Percentiles rank a stretch among this genome's conserved stretches.
Conservation (phyloP, 2,888 invertebrate species). For the Mythimna ferrago region DNA sequence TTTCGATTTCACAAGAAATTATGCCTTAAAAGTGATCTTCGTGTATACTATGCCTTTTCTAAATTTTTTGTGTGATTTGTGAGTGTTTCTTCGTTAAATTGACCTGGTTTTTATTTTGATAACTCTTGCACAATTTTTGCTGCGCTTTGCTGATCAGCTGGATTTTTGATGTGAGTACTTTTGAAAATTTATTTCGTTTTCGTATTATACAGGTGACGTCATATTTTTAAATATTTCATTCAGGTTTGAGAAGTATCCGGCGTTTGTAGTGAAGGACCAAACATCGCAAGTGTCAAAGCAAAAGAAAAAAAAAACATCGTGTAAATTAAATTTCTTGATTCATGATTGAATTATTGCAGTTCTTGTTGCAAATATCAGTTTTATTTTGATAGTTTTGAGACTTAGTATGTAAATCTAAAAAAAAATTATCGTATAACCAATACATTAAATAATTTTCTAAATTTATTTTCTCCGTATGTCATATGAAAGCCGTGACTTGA, state of each 20-base stretch:
- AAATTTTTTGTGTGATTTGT: constrained; percentile 62
- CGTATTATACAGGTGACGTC: background rate
- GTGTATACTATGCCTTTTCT: constrained; percentile 63
- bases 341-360: background rate
- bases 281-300: background rate
- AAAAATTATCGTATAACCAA: too few species aligned
- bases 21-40: constrained; percentile 68
- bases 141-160: constrained; percentile 63
- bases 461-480: too few species aligned
- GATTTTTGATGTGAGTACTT: constrained; percentile 70
- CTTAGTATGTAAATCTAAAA: background rate
- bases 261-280: constrained; percentile 21
- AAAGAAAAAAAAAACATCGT: background rate
- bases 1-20: constrained; percentile 69
- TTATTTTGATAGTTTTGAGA: background rate
- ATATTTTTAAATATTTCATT: constrained; percentile 14
- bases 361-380: background rate
- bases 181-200: constrained; percentile 32
- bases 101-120: constrained; percentile 86
- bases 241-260: background rate
- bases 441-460: too few species aligned
- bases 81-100: constrained; percentile 67
- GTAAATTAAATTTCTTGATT: background rate
- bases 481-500: too few species aligned
- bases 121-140: constrained; percentile 81